Evolutionary conservation across 2,888 invertebrate genomes (phyloP), one percentile per base, ranked within the genome.

Genomic region (Amblyjoppa fuscipennis): DNA sequence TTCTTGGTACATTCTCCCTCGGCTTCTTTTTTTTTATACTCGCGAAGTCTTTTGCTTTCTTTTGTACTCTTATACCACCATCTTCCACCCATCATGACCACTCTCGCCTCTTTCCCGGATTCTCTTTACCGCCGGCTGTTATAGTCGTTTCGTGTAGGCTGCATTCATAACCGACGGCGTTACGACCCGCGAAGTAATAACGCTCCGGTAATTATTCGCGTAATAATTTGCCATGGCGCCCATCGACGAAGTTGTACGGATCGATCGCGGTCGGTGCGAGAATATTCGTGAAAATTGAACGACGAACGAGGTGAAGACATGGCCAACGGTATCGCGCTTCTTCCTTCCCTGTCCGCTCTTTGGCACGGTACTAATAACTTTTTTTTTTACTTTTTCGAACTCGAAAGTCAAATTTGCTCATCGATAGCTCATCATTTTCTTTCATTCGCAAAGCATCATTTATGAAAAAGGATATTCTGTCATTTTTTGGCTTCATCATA

Each of bases 171-270:
- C 71, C 80, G 66, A 76, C 66, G 80, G 56, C 75, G 66, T 84
- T 79, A 84, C 81, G 85, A 83, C 77, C 83, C 70, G 85, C 82
- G 83, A 84, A 87, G 88, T 84, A 85, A 87, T 88, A 85, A 87
- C 85, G 77, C 79, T 76, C 78, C 74, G 81, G 85, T 88, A 87
- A 87, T 85, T 87, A 86, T 59, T 28, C 59, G 28, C 11, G 85
- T 88, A 87, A 87, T 85, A 85, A 86, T 59, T 59, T 28, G 59
- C 59, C 59, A 77, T 51, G 80, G 75, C 49, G 56, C 78, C 66
- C 75, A 79, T 84, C 83, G 78, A 78, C 56, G 80, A 79, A 86
- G 86, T 85, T 81, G 79, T 56, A 64, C 76, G 76, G 76, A 80
- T 73, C 56, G 56, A 56, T 73, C 73, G 73, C 38, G 56, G 25